Evolutionary conservation across 2,888 invertebrate species (phyloP).

Genomic region (Drosophila demipolita): DNA sequence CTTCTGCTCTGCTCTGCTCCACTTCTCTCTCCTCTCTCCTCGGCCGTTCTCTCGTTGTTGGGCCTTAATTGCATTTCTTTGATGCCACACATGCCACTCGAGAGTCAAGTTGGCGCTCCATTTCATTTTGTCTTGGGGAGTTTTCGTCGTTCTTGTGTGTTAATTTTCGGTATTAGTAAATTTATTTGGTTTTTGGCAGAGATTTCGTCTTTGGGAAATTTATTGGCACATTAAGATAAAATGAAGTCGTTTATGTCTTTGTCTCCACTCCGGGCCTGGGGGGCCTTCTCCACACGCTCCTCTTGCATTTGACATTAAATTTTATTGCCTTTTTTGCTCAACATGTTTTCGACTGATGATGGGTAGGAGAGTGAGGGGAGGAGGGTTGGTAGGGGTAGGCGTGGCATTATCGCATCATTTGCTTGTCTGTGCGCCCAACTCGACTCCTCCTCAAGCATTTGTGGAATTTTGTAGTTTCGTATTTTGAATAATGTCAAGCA

Average conservation of each 20-base stretch:
- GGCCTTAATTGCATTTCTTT: constrained; percentile 77
- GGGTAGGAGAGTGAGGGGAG: background rate
- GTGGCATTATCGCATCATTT: constrained; percentile 50
- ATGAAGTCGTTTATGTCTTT: constrained; percentile 75
- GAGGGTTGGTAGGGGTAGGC: constrained; percentile 23
- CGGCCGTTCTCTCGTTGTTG: constrained; percentile 15
- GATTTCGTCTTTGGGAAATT: constrained; percentile 81
- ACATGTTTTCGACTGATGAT: constrained; percentile 9
- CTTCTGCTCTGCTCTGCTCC: constrained; percentile 9
- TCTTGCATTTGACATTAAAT: constrained; percentile 67
- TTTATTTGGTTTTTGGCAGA: constrained; percentile 80
- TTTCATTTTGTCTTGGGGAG: constrained; percentile 48
- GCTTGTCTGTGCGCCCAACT: constrained; percentile 24
- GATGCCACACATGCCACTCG: constrained; percentile 75
- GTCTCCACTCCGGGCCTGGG: constrained; percentile 18
- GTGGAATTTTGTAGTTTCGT: constrained; percentile 67
- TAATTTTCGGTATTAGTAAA: constrained; percentile 74
- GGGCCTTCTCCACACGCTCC: constrained; percentile 41
- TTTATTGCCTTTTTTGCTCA: constrained; percentile 76
- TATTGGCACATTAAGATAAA: constrained; percentile 84
- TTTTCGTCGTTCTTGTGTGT: constrained; percentile 33
- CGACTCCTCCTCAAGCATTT: constrained; percentile 53
- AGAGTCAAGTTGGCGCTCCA: constrained; percentile 74
- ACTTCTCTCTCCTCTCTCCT: background rate
- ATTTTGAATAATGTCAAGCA: constrained; percentile 74